A percentile compares a stretch with the other conserved stretches of the same genome.
Evolutionary conservation across 1,140 invertebrate genomes (phyloP).

Genomic region (Diorhabda sublineata): DNA sequence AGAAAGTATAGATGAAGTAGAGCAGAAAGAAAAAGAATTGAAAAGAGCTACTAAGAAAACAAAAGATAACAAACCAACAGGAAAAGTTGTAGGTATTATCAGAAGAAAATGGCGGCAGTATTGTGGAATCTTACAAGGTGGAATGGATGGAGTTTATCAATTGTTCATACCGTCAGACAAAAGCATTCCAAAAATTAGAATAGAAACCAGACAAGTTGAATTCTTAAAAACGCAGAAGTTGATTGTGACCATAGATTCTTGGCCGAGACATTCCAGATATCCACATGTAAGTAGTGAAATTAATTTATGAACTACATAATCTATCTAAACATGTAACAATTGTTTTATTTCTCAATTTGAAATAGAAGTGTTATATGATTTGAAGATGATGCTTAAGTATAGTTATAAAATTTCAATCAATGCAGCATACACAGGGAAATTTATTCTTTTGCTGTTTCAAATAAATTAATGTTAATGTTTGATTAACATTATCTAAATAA

Average conservation of each 20-base stretch:
- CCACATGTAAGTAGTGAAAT: slow-evolving; percentile 49
- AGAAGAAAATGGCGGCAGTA: slow-evolving; percentile 94
- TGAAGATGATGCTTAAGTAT: too few species aligned
- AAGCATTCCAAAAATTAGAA: slow-evolving; percentile 84
- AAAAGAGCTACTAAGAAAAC: slow-evolving; percentile 44
- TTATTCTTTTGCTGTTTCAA: too few species aligned
- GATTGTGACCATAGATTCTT: slow-evolving; percentile 88
- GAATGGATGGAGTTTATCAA: slow-evolving; percentile 68
- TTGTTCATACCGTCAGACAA: slow-evolving; percentile 87
- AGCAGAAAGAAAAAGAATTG: slow-evolving; percentile 48
- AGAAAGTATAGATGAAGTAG: slow-evolving; percentile 63
- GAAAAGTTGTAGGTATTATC: slow-evolving; percentile 90
- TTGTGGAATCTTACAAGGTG: slow-evolving; percentile 87
- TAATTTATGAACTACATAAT: background rate
- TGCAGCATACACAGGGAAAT: too few species aligned
- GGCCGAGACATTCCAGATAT: slow-evolving; percentile 82
- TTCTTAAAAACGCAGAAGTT: slow-evolving; percentile 78
- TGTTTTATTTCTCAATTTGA: too few species aligned
- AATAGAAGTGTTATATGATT: too few species aligned
- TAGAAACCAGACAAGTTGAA: slow-evolving; percentile 86
- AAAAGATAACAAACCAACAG: slow-evolving; percentile 68
- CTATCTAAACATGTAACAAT: too few species aligned
- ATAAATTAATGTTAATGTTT: too few species aligned
- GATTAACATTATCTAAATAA: too few species aligned
- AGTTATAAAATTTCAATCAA: too few species aligned